Base-by-base conservation (phyloP, 2,113 vertebrate species). In the Heliornis fulica region DNA sequence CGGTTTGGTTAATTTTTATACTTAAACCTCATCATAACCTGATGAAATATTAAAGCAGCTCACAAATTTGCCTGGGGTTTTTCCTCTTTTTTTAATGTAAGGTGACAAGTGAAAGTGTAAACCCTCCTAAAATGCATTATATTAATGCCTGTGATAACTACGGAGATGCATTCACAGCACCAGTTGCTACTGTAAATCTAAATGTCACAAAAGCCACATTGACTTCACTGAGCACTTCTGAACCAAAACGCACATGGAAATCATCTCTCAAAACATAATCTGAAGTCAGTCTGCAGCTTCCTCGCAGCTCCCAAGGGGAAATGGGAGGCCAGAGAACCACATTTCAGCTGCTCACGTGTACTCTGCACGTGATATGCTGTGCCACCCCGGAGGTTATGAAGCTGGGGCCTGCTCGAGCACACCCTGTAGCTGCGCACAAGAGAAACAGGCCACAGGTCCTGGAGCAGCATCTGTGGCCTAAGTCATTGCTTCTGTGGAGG, bases 381-480 rank as follows among this genome's bases (percentile, higher is more conserved):
- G 16, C 34, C 34, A 38, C 22, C 15, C 18, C 54, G 18, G 1
- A 5, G 9, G 8, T 31, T 65, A 21, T 7, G 40, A 76, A 83
- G 41, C 11, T 45, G 76, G 16, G 22, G 8, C 26, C 19, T 4
- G 4, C 51, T 90, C 1, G 0, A 81, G 38, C 38, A 45, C 46
- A 40, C 7, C 0, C 0, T 28, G 12, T 15, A 12, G 34, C 23
- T 28, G 7, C 34, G 11, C n/a, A 29, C 10, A 17, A 28, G 25
- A 23, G 8, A 43, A 75, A 45, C 29, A 17, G 41, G 25, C 61
- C 19, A 2, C 4, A 25, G 26, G 38, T 7, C 38, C 75, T 41
- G 29, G 28, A 60, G 36, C 36, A 51, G 11, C 7, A 5, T 68
- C 45, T 26, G 28, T 9, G 38, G 29, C 83, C 23, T 13, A 45